Conservation (phyloP, 2,888 invertebrate genomes). For the Acrobasis repandana region DNA sequence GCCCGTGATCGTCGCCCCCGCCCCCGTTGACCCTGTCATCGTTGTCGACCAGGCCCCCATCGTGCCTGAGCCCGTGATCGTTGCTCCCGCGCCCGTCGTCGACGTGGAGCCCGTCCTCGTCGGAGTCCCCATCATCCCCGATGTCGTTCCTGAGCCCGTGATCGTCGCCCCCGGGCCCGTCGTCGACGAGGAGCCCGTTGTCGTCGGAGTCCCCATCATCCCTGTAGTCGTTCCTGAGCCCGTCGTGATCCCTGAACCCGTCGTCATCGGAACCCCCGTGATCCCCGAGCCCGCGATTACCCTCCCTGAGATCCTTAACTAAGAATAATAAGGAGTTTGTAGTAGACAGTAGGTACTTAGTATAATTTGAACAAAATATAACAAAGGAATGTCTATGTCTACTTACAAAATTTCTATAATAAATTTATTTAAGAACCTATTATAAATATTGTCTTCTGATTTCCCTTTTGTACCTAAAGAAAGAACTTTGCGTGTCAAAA, state of each 20-base stretch:
- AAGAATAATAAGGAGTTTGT: conserved; percentile 26
- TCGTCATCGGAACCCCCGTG: conserved; percentile 42
- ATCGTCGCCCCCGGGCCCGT: conserved; percentile 27
- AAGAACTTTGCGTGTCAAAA: background rate
- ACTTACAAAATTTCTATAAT: background rate
- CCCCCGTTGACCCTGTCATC: conserved; percentile 26
- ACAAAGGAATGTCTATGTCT: too few species aligned
- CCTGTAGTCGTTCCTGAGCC: conserved; percentile 47
- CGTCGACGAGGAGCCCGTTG: conserved; percentile 26
- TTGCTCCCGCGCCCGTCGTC: conserved; percentile 23
- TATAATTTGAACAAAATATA: too few species aligned
- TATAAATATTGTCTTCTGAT: background rate
- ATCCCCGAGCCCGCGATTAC: conserved; percentile 45
- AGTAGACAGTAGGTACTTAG: too few species aligned
- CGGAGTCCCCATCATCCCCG: conserved; percentile 24
- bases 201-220: conserved; percentile 29
- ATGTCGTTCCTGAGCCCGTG: conserved; percentile 30
- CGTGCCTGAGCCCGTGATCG: conserved; percentile 24
- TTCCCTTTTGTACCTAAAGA: background rate
- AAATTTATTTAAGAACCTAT: background rate
- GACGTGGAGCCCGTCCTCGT: conserved; percentile 28
- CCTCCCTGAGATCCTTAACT: conserved; percentile 52
- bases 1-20: background rate
- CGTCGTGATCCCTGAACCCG: conserved; percentile 40
- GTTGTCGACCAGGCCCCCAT: conserved; percentile 30